phyloP scores from a whole-genome alignment of 2,797 vertebrate species.

The Hippopotamyrus pictus region DNA sequence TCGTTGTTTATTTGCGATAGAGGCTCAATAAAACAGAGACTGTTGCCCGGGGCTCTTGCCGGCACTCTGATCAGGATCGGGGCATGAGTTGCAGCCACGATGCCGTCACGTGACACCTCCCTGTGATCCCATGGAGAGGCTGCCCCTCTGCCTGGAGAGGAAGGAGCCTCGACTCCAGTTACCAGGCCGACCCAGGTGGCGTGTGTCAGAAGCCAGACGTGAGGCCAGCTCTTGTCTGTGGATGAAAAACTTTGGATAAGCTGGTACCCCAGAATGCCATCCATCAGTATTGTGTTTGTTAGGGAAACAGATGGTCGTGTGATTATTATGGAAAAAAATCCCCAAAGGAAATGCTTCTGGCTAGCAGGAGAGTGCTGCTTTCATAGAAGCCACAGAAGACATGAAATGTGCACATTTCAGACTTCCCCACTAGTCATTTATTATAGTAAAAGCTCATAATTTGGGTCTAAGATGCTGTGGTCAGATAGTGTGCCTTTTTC shows the following conservation, averaged over 20 bases:
- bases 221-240: conserved; percentile 24
- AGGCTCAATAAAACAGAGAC: conserved; percentile 22
- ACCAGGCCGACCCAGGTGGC: conserved; percentile 51
- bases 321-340: background rate
- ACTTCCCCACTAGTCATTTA: background rate
- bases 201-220: conserved; percentile 42
- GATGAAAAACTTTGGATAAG: conserved; percentile 30
- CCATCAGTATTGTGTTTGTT: conserved; percentile 43
- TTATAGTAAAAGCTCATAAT: background rate
- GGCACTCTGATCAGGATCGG: conserved; percentile 32
- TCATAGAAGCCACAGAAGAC: background rate
- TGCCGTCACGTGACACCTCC: conserved; percentile 35
- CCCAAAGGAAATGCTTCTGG: background rate
- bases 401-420: background rate
- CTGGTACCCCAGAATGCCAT: conserved; percentile 21
- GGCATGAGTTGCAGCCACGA: conserved; percentile 44
- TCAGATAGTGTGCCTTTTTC: background rate
- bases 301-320: conserved; percentile 25
- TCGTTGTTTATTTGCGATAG: conserved; percentile 35
- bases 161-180: conserved; percentile 42
- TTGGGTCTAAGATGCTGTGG: background rate
- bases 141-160: background rate
- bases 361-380: background rate
- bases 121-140: conserved; percentile 40
- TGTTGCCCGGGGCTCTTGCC: conserved; percentile 29